Evolutionary conservation across 2,113 vertebrate genomes (phyloP).

Genomic region (Datnioides undecimradiatus): DNA sequence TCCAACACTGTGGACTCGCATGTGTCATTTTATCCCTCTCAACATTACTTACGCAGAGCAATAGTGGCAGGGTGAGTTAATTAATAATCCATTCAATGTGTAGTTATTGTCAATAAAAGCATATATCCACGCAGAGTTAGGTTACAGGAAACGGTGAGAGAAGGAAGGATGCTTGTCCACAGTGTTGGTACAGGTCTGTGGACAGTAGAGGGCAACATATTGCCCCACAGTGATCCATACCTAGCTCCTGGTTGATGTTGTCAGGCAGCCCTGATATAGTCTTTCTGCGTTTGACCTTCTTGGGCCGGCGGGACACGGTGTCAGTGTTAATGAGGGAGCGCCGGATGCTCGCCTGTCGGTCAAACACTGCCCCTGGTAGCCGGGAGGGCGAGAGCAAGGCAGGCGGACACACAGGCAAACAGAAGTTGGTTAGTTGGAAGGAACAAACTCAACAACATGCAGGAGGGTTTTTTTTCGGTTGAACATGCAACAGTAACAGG

Average conservation of each 20-base stretch:
- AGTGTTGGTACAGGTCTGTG: slow-evolving; percentile 66
- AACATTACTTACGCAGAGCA: neutral
- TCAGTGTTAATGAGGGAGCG: slow-evolving; percentile 99
- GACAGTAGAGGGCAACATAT: slow-evolving; percentile 77
- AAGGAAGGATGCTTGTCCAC: slow-evolving; percentile 49
- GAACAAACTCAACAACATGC: slow-evolving; percentile 71
- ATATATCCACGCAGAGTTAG: neutral
- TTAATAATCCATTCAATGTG: neutral
- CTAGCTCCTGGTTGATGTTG: slow-evolving; percentile 97
- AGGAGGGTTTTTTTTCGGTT: slow-evolving; percentile 13
- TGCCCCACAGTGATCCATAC: slow-evolving; percentile 93
- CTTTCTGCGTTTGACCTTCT: slow-evolving; percentile 99
- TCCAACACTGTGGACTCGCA: slow-evolving; percentile 45
- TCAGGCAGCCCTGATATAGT: slow-evolving; percentile 99
- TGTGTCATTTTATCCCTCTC: slow-evolving; percentile 10
- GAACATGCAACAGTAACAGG: slow-evolving; percentile 62
- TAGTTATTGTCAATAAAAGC: slow-evolving; percentile 8
- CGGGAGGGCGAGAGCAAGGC: slow-evolving; percentile 92
- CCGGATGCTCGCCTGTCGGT: slow-evolving; percentile 98
- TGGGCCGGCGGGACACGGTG: slow-evolving; percentile 97
- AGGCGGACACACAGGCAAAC: slow-evolving; percentile 90
- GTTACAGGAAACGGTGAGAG: neutral
- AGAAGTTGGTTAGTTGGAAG: slow-evolving; percentile 72
- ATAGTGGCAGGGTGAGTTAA: neutral
- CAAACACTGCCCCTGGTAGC: slow-evolving; percentile 98